Percentiles rank a stretch among this genome's conserved stretches.
Conservation (phyloP, 2,888 invertebrate genomes). For the Blastobasis adustella region DNA sequence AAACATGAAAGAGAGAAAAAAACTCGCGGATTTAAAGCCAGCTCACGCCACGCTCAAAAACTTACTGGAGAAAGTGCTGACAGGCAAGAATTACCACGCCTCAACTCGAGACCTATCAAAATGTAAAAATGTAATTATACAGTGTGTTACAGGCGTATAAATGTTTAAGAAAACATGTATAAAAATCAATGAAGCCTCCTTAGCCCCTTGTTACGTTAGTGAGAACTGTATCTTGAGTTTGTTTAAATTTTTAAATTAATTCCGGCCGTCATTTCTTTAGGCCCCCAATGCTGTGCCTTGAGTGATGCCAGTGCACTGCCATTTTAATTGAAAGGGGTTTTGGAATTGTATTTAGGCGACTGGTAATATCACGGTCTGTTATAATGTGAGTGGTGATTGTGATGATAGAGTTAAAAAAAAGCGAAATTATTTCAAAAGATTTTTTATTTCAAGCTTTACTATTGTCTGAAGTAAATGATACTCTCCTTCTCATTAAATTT, state of each 20-base stretch:
- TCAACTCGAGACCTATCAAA: conserved; percentile 39
- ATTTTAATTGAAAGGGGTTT: conserved; percentile 29
- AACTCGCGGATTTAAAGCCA: no score
- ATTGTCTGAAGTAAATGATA: no score
- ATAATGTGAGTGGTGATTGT: background rate
- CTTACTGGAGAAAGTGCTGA: conserved; percentile 40
- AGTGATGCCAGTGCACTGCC: conserved; percentile 18
- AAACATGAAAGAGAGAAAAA: no score
- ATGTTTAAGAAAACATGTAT: conserved; percentile 24
- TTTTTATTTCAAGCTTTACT: no score
- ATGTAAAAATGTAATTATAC: conserved; percentile 47
- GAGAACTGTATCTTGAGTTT: conserved; percentile 31
- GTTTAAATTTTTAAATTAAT: conserved; percentile 41
- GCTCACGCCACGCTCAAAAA: no score
- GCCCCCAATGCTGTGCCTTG: conserved; percentile 17
- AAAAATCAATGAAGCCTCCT: conserved; percentile 39
- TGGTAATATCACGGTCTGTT: background rate
- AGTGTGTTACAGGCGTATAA: conserved; percentile 32
- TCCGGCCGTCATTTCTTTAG: conserved; percentile 21
- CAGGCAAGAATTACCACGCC: conserved; percentile 44
- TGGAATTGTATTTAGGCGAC: background rate
- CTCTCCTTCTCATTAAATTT: no score
- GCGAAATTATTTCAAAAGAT: no score
- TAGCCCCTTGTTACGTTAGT: conserved; percentile 24
- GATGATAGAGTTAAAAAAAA: background rate